These are phyloP conservation scores for Galaxias olidus DNA, from an alignment of 2,797 vertebrate genomes.

Conservation along the genomic window DNA sequence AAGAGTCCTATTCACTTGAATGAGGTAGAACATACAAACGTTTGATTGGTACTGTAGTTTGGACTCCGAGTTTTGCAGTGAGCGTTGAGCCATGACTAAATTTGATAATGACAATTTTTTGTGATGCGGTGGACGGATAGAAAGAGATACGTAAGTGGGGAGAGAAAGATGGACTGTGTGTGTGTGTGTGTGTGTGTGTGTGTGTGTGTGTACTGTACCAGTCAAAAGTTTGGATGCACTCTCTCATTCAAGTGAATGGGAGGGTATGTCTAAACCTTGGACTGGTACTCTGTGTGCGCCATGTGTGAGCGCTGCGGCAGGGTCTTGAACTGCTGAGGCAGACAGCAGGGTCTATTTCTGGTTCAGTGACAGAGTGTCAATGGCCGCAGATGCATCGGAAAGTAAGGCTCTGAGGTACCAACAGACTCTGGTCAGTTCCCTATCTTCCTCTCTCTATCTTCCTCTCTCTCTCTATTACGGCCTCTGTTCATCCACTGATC, in stretches of 20 bases:
- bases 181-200: not conserved
- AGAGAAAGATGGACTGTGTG: not conserved
- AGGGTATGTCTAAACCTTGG: no score
- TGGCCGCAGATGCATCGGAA: conserved; percentile 85
- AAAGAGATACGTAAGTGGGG: not conserved
- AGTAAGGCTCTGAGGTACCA: conserved; percentile 86
- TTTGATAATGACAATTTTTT: no score
- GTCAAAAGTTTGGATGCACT: no score
- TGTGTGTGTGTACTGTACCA: conserved; percentile 28
- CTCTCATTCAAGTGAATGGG: no score
- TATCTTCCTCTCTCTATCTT: conserved; percentile 31
- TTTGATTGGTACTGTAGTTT: no score
- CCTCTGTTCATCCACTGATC: not conserved
- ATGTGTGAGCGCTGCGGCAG: conserved; percentile 23
- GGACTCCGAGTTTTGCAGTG: no score
- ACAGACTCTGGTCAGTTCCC: conserved; percentile 83
- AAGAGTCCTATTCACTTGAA: no score
- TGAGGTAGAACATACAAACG: no score
- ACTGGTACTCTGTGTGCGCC: conserved; percentile 44
- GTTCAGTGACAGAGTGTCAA: conserved; percentile 77
- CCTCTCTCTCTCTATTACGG: conserved; percentile 12
- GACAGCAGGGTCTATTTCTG: conserved; percentile 73
- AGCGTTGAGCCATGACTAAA: no score
- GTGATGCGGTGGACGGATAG: not conserved
- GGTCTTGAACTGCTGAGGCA: conserved; percentile 68